Evolutionary conservation across 2,888 invertebrate species (phyloP).

Genomic region (Cryptocephalus moraei): DNA sequence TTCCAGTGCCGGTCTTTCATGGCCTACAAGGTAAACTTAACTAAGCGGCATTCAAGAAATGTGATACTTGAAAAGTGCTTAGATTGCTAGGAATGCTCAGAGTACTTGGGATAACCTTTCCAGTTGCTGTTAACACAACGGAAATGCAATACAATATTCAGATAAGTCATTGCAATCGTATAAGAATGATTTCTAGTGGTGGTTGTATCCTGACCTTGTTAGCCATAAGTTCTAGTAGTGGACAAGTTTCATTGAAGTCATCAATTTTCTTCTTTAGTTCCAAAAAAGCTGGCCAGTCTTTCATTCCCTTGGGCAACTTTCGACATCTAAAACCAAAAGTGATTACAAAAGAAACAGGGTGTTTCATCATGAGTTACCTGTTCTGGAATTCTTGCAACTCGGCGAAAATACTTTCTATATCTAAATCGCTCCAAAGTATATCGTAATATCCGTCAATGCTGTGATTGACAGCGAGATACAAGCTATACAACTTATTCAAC

Average conservation of each 20-base stretch:
- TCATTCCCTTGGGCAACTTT: slow-evolving; percentile 73
- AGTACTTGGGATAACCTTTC: too few relatives aligned
- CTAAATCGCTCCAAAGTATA: slow-evolving; percentile 72
- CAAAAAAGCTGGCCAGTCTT: slow-evolving; percentile 79
- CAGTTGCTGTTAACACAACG: too few relatives aligned
- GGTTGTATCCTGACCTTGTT: slow-evolving; percentile 46
- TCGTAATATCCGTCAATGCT: slow-evolving; percentile 81
- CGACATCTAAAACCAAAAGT: slow-evolving; percentile 50
- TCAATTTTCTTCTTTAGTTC: slow-evolving; percentile 83
- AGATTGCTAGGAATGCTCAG: neutral
- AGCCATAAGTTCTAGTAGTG: slow-evolving; percentile 77
- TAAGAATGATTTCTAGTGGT: too few relatives aligned
- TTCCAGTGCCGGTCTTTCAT: slow-evolving; percentile 47
- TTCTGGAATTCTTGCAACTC: slow-evolving; percentile 77
- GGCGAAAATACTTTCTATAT: slow-evolving; percentile 69
- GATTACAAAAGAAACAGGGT: neutral
- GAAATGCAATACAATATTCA: too few relatives aligned
- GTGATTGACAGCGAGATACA: slow-evolving; percentile 75
- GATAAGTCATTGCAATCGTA: too few relatives aligned
- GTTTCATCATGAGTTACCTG: slow-evolving; percentile 40
- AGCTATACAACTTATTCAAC: slow-evolving; percentile 67
- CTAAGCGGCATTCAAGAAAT: neutral
- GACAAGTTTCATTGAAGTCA: slow-evolving; percentile 82
- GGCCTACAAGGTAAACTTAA: slow-evolving; percentile 29
- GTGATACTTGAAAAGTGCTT: neutral